phyloP scores from a whole-genome alignment of 2,113 vertebrate genomes.

The Larimichthys polyactis region DNA sequence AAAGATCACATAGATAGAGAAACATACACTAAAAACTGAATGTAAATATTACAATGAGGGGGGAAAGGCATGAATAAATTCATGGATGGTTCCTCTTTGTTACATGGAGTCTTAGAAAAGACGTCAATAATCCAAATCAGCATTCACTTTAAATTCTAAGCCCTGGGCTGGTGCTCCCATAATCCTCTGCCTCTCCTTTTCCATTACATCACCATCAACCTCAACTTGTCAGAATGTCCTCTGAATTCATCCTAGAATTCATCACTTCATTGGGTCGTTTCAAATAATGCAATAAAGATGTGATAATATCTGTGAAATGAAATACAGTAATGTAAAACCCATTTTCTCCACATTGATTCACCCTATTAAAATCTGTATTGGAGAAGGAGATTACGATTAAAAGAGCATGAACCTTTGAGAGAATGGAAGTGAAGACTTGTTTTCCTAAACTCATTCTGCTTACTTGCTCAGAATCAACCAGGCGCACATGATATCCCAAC shows the following conservation, averaged over 20 bases:
- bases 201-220: background rate
- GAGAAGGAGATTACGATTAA: slow-evolving; percentile 20
- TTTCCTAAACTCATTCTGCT: background rate
- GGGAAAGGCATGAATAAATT: background rate
- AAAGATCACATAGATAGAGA: slow-evolving; percentile 8
- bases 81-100: background rate
- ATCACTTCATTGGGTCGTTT: background rate
- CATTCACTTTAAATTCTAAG: slow-evolving; percentile 2
- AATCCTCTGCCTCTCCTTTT: slow-evolving; percentile 18
- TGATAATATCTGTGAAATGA: slow-evolving; percentile 3
- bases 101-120: background rate
- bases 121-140: slow-evolving; percentile 10
- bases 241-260: slow-evolving; percentile 10
- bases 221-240: slow-evolving; percentile 19
- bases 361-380: background rate
- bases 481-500: background rate
- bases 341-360: slow-evolving; percentile 1
- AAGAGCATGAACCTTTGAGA: slow-evolving; percentile 10
- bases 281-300: slow-evolving; percentile 12
- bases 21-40: background rate
- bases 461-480: background rate
- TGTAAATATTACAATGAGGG: background rate
- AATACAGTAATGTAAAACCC: background rate
- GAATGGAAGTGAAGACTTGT: background rate
- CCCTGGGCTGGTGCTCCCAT: background rate